phyloP scores from a whole-genome alignment of 1,140 invertebrate genomes.

The Apis laboriosa region DNA sequence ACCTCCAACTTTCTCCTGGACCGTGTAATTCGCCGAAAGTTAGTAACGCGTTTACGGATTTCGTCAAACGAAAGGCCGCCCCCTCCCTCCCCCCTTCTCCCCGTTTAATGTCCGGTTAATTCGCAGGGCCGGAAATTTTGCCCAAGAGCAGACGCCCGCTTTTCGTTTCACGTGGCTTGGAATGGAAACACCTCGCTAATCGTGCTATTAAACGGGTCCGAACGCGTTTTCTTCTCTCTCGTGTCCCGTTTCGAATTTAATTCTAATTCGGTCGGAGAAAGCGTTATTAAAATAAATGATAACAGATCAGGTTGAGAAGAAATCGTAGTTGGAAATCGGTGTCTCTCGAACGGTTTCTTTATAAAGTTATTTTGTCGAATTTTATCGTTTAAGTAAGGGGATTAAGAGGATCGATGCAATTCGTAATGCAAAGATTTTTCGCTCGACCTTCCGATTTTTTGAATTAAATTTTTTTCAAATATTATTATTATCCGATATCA shows the following conservation, averaged over 20 bases:
- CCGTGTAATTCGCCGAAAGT: constrained; percentile 50
- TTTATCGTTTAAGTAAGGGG: too few relatives aligned
- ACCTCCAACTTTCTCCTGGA: constrained; percentile 31
- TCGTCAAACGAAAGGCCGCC: constrained; percentile 34
- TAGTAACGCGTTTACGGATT: constrained; percentile 49
- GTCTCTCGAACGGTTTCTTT: too few relatives aligned
- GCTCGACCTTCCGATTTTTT: too few relatives aligned
- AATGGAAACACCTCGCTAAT: background rate
- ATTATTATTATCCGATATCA: too few relatives aligned
- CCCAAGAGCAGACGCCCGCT: background rate
- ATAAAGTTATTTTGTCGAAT: too few relatives aligned
- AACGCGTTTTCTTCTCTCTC: background rate
- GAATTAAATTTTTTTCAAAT: background rate
- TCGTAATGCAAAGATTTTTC: too few relatives aligned
- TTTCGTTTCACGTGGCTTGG: background rate
- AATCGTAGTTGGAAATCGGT: too few relatives aligned
- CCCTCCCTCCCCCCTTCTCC: background rate
- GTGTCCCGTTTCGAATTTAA: too few relatives aligned
- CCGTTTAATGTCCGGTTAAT: constrained; percentile 44
- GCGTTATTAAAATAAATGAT: too few relatives aligned
- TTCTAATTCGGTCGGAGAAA: too few relatives aligned
- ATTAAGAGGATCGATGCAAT: too few relatives aligned
- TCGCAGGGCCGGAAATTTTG: constrained; percentile 16
- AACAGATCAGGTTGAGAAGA: too few relatives aligned
- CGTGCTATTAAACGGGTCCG: background rate